Base-by-base conservation (phyloP, 2,797 vertebrate genomes). In the Ptychadena robeensis region DNA sequence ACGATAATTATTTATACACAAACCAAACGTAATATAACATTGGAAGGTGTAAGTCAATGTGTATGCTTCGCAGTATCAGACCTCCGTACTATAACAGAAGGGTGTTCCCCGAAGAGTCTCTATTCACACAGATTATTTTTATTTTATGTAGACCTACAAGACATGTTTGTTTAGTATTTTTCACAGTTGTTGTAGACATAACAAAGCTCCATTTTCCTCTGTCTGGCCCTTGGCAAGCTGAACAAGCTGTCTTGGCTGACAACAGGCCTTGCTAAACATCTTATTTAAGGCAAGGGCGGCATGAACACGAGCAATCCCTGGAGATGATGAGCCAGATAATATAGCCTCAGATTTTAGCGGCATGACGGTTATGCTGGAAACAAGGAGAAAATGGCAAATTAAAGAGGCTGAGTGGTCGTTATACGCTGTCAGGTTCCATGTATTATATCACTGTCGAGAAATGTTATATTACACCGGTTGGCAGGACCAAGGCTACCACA, bases 401-500 rank as follows among this genome's bases (percentile, higher is more conserved):
- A 83, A 79, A 35, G 22, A 32, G 66, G 65, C 12, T 25, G 66
- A 65, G 57, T 64, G 74, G 67, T 37, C 11, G 71, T 80, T 63
- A 84, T 75, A 27, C 57, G 76, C 76, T 73, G 71, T 80, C 71
- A 68, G n/a, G 14, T 80, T 53, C 18, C 53, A 76, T 82, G 73
- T 71, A 70, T 48, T 77, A 40, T 67, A 34, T 40, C 48, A 11
- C 22, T 64, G 66, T 53, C 81, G 48, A 32, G 44, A 44, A 44
- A 40, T 38, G 27, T 69, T 74, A 35, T n/a, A 69, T 79, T 64
- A 44, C 12, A 4, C 7, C 53, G 34, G 61, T 53, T 71, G 59
- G 80, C 2, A 82, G 86, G 85, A 85, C 0, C 0, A 80, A 85
- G 84, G 87, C 86, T 68, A 38, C 86, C 67, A 2, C 25, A 27